Evolutionary conservation across 2,888 invertebrate genomes (phyloP), one percentile per base, ranked within the genome.

Genomic region (Rugalucina vietnamica): DNA sequence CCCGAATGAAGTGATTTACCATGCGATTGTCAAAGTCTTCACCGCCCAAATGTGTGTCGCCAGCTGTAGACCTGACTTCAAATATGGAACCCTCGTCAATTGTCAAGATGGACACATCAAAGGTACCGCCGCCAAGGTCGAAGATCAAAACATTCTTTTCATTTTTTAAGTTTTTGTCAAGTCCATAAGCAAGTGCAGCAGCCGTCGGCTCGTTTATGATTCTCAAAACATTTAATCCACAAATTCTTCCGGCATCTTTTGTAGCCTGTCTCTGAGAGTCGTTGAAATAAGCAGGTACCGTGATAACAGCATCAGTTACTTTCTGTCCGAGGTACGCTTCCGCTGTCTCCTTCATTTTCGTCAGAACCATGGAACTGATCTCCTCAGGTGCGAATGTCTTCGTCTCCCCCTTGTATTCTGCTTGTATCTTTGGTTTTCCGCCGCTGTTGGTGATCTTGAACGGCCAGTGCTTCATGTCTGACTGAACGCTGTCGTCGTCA

Each of bases 351-450:
- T 97, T 98, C 98, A 98, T 98, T 94, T 98, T 98, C 24, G 96
- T 97, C 89, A 98, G 96, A 75, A 98, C 98, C 98, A 98, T 98
- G 65, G 98, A 97, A 94, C 97, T 97, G 89, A 98, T 97, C 95
- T 98, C 98, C 95, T 98, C 98, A 0, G 98, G 98, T 95, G 97
- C 97, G 96, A 98, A 98, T 24, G 96, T 96, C 95, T 98, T 98
- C 84, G 95, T 95, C 95, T 98, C 98, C 65, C 98, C 98, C 94
- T 98, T 98, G 96, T 88, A 91, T 69, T 93, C 93, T 4, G 92
- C 94, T 82, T 92, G 87, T 8, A 94, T 88, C 71, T 91, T 92
- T 8, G 94, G 94, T 82, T 93, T 93, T 18, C 87, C 88, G 1
- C 75, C 83, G 32, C 78, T 82, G 70, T 87, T 91, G 32, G 90